Evolutionary conservation across 2,113 vertebrate genomes (phyloP).

Genomic region (Megaceryle maxima): DNA sequence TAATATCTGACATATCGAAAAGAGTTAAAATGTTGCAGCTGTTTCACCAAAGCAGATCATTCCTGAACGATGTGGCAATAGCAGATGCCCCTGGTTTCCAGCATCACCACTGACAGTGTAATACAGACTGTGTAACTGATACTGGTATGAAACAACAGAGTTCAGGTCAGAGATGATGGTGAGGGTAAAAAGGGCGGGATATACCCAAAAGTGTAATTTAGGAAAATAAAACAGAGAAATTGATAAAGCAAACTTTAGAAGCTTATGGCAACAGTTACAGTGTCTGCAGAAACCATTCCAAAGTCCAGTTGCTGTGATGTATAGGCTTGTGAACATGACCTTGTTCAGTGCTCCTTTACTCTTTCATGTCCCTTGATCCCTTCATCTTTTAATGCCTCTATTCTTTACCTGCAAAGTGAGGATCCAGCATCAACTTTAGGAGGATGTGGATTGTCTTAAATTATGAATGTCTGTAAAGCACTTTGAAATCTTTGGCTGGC

Average conservation of each 20-base stretch:
- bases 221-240: not conserved
- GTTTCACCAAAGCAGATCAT: not conserved
- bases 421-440: not conserved
- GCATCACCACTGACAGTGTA: not conserved
- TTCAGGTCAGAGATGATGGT: not conserved
- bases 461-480: slow-evolving; percentile 19
- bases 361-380: not conserved
- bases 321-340: not conserved
- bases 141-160: not conserved
- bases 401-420: not conserved
- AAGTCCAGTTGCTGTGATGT: not conserved
- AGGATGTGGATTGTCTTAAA: slow-evolving; percentile 6
- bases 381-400: not conserved
- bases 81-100: not conserved
- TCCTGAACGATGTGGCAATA: not conserved
- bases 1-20: not conserved
- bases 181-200: not conserved
- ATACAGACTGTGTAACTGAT: not conserved
- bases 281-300: not conserved
- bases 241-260: not conserved
- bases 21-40: not conserved
- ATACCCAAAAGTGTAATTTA: not conserved
- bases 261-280: not conserved
- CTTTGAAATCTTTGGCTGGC: not conserved
- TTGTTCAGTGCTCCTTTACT: not conserved